Percentiles rank a stretch among this genome's conserved stretches.
Evolutionary conservation across 2,113 vertebrate genomes (phyloP).

Genomic region (Syngnathus scovelli): DNA sequence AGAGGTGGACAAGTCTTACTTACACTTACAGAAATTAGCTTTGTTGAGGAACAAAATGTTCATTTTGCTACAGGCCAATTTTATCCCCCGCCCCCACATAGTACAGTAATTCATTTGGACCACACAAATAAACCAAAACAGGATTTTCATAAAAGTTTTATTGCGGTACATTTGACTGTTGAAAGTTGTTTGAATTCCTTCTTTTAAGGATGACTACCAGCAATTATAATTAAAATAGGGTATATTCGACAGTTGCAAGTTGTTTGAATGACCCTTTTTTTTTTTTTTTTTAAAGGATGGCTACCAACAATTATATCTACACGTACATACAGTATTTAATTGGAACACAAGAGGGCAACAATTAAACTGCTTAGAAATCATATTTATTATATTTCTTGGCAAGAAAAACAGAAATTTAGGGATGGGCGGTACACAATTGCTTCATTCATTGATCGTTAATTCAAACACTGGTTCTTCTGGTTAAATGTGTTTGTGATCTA

Average conservation of each 20-base stretch:
- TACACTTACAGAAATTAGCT: background rate
- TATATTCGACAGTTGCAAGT: background rate
- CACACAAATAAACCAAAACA: background rate
- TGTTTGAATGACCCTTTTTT: background rate
- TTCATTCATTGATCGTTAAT: background rate
- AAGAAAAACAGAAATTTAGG: constrained; percentile 22
- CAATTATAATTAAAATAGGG: background rate
- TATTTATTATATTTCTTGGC: constrained; percentile 35
- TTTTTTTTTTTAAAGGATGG: background rate
- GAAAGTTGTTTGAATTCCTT: no score
- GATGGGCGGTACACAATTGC: constrained; percentile 24
- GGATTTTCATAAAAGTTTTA: background rate
- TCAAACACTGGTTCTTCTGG: constrained; percentile 7
- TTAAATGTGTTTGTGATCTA: constrained; percentile 10
- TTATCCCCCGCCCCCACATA: background rate
- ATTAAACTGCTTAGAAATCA: background rate
- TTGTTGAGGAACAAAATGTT: background rate
- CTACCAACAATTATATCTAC: background rate
- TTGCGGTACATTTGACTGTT: no score
- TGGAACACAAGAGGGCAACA: background rate
- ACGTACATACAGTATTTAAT: background rate
- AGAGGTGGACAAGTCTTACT: background rate
- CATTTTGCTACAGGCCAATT: background rate
- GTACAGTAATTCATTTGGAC: background rate
- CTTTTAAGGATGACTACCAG: background rate